A percentile compares a stretch with the other conserved stretches of the same genome.
Evolutionary conservation across 1,140 invertebrate genomes (phyloP).

Genomic region (Saccostrea cuccullata): DNA sequence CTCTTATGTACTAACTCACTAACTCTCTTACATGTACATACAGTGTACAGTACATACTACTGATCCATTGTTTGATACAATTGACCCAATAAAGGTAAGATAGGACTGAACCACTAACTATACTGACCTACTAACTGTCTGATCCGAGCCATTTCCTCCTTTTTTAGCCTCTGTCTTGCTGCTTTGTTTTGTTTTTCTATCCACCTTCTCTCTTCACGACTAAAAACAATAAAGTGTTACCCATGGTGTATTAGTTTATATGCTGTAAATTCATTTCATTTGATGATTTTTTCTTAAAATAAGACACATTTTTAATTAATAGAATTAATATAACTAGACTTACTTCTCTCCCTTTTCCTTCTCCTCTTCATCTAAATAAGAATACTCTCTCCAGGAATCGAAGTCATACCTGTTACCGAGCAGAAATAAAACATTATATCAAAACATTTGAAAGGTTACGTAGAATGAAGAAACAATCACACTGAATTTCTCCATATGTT

Average conservation of each 20-base stretch:
- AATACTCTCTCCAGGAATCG: constrained; percentile 99
- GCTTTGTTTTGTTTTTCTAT: constrained; percentile 99
- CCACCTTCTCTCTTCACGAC: constrained; percentile 95
- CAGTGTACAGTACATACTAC: no score
- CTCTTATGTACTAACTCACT: no score
- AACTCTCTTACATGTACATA: no score
- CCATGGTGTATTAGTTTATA: background rate
- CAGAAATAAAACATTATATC: background rate
- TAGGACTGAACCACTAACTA: no score
- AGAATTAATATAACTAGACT: constrained; percentile 48
- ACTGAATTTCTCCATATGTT: no score
- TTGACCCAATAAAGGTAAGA: no score
- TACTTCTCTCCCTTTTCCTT: constrained; percentile 95
- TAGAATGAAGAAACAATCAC: no score
- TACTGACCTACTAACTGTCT: constrained; percentile 86
- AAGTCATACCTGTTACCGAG: constrained; percentile 95
- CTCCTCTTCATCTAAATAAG: constrained; percentile 99
- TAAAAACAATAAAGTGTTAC: constrained; percentile 63
- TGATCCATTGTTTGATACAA: no score
- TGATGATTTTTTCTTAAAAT: background rate
- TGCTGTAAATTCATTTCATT: no score
- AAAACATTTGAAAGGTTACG: no score
- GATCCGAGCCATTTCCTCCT: constrained; percentile 96
- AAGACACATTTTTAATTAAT: background rate
- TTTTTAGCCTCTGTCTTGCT: constrained; percentile 93